Base-by-base conservation (phyloP, 2,888 invertebrate genomes). In the Phorcus lineatus region DNA sequence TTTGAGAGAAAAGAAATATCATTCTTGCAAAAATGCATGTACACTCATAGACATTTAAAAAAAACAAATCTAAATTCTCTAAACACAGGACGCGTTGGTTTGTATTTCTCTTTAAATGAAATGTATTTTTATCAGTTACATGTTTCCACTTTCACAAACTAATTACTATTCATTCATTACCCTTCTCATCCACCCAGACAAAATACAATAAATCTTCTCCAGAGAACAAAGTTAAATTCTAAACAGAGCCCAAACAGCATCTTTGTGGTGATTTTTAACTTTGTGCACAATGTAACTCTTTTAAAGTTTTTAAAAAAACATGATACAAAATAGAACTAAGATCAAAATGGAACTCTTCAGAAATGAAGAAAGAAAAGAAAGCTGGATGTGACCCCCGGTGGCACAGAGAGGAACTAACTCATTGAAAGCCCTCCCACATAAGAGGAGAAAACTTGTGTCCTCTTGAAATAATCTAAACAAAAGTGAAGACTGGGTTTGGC, bases 381-480 rank as follows among this genome's bases (percentile, higher is more conserved):
- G 62, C 24, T 62, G 62, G 62, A 16, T 24, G 24, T 28, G 62
- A 13, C 62, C 62, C 28, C 62, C 24, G 17, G 62, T 62, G 62
- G 28, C 62, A 24, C 2, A 62, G 62, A 62, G 24, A 62, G 62
- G 62, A 62, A 62, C 62, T 62, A 62, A 62, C 28, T 24, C 62
- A 62, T 62, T 62, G 62, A 62, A 62, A 62, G 28, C 28, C 62
- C 62, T 62, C 62, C 62, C 62, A 62, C 62, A 62, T 62, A 28
- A 62, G 62, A 62, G 62, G 62, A 28, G 62, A 28, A 62, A 62
- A 62, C 62, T 62, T 62, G 62, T 62, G 13, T 24, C 28, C 62
- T 17, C 62, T 62, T 62, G 17, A 62, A 28, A 62, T 62, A 62
- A 62, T 62, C 62, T 62, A 62, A 62, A 62, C 62, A 62, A 22